Percentiles rank a stretch among this genome's conserved stretches.
Evolutionary conservation across 2,113 vertebrate genomes (phyloP).

Genomic region (Corapipo altera): DNA sequence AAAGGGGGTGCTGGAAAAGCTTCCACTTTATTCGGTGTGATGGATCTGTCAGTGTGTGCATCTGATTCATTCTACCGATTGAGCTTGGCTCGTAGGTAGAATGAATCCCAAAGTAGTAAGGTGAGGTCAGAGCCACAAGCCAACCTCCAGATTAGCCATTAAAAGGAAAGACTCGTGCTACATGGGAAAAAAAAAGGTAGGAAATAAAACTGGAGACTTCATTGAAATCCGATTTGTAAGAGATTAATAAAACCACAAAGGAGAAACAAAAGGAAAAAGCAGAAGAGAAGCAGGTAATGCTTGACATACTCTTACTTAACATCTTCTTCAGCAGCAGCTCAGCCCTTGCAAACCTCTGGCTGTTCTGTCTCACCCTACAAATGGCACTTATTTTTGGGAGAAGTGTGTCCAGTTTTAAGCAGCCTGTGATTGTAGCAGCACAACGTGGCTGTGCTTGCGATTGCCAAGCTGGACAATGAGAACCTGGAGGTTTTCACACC

Average conservation of each 20-base stretch:
- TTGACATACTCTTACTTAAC: neutral
- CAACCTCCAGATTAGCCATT: neutral
- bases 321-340: neutral
- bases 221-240: neutral
- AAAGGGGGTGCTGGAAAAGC: neutral
- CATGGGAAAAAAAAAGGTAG: neutral
- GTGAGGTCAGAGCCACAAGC: neutral
- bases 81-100: neutral
- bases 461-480: neutral
- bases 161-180: neutral
- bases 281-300: neutral
- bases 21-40: neutral
- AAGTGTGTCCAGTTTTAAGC: neutral
- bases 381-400: neutral
- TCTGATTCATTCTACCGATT: too few relatives aligned
- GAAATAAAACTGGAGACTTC: neutral
- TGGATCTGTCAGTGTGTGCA: neutral
- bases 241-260: neutral
- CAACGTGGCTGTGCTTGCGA: rapidly evolving
- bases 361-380: neutral
- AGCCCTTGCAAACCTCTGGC: neutral
- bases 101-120: neutral
- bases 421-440: neutral
- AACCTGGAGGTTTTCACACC: neutral
- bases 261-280: neutral